Percentiles rank a stretch among this genome's conserved stretches.
These are phyloP conservation scores for Mesitornis unicolor DNA, from an alignment of 2,113 vertebrate species.

Conservation along the genomic window DNA sequence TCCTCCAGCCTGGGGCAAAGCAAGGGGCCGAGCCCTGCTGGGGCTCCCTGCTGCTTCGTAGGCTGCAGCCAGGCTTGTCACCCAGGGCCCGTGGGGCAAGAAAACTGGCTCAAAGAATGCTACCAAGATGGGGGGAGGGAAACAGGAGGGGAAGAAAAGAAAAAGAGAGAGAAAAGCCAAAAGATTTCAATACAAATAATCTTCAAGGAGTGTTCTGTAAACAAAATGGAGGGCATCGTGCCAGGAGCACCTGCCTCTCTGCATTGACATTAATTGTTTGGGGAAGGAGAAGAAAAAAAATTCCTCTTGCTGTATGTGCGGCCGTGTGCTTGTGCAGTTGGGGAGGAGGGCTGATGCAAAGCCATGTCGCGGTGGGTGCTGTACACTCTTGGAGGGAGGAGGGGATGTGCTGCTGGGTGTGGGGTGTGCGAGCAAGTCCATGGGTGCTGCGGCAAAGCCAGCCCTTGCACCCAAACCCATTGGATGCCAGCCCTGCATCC, in stretches of 20 bases:
- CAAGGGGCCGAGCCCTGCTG: not conserved
- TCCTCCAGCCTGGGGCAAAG: not conserved
- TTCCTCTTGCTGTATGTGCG: not conserved
- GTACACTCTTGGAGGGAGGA: not conserved
- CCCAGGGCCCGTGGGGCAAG: not conserved
- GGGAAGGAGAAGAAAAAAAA: not conserved
- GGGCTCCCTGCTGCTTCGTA: not conserved
- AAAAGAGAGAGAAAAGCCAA: constrained; percentile 20
- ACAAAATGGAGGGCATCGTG: constrained; percentile 45
- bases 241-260: constrained; percentile 69
- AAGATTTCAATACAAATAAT: constrained; percentile 69
- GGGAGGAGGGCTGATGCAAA: not conserved
- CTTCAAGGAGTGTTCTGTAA: constrained; percentile 70
- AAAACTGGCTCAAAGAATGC: constrained; percentile 47
- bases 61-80: not conserved
- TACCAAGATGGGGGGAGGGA: not conserved
- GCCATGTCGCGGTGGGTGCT: not conserved
- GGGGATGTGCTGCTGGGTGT: not conserved
- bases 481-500: not conserved
- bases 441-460: not conserved
- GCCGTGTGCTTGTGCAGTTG: not conserved
- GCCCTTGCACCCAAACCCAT: not conserved
- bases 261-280: constrained; percentile 41
- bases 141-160: not conserved
- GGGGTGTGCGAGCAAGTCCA: rapidly evolving